These are phyloP conservation scores for Spatulosminthurus flaviceps DNA, from an alignment of 2,888 invertebrate genomes.

Conservation along the genomic window DNA sequence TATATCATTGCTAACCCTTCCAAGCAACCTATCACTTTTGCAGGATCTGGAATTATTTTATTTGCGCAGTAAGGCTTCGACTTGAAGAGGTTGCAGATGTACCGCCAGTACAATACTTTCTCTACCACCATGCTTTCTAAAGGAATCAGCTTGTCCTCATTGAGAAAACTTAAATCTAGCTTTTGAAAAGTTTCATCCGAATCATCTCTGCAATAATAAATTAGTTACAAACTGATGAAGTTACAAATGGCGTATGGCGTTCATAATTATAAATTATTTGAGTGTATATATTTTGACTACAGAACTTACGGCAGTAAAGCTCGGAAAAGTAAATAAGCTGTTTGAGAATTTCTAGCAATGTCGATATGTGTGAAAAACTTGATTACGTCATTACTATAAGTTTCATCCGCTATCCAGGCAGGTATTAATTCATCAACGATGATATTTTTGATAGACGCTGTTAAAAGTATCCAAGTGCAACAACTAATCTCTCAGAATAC, in stretches of 20 bases:
- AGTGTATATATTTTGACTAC: not conserved
- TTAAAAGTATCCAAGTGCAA: no score
- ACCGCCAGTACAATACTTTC: conserved; percentile 47
- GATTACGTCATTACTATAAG: conserved; percentile 33
- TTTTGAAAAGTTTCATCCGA: conserved; percentile 44
- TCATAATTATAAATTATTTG: no score
- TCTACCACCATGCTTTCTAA: conserved; percentile 35
- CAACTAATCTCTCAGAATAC: no score
- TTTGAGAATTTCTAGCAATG: conserved; percentile 31
- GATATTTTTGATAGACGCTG: conserved; percentile 19
- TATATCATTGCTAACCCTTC: not conserved
- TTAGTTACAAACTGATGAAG: no score
- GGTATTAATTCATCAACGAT: conserved; percentile 40
- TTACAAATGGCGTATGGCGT: no score
- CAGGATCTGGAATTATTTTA: conserved; percentile 37
- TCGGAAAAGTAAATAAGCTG: conserved; percentile 31
- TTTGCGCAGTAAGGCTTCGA: conserved; percentile 20
- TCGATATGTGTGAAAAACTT: conserved; percentile 40
- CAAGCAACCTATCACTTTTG: conserved; percentile 15
- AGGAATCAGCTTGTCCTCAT: conserved; percentile 43
- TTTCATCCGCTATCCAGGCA: conserved; percentile 41
- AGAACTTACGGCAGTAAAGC: conserved; percentile 31
- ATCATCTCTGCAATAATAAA: conserved; percentile 44
- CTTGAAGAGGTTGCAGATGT: conserved; percentile 43
- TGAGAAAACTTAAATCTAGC: conserved; percentile 42